Evolutionary conservation across 2,888 invertebrate genomes (phyloP).

Genomic region (Eupithecia tripunctaria): DNA sequence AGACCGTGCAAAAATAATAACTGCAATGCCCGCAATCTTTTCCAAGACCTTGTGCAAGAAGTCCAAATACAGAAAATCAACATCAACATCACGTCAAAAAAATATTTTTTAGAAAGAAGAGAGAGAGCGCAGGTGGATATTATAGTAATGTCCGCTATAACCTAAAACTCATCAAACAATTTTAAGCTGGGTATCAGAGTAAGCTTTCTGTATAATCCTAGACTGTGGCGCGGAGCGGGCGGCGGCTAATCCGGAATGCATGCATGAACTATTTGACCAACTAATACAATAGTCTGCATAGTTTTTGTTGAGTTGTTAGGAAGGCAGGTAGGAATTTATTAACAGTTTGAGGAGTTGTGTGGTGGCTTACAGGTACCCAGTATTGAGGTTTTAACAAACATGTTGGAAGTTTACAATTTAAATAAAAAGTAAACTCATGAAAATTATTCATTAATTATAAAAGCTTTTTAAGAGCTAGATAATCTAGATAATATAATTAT

Average conservation of each 20-base stretch:
- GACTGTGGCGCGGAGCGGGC: constrained; percentile 43
- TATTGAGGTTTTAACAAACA: too few relatives aligned
- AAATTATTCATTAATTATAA: too few relatives aligned
- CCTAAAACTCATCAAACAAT: not conserved
- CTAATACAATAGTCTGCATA: constrained; percentile 55
- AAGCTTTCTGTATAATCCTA: constrained; percentile 36
- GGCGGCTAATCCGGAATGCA: constrained; percentile 63
- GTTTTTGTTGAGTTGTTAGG: constrained; percentile 48
- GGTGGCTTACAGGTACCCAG: too few relatives aligned
- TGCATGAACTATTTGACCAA: constrained; percentile 64
- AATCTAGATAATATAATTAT: too few relatives aligned
- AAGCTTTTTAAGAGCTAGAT: too few relatives aligned
- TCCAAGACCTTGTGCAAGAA: not conserved
- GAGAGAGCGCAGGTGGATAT: not conserved
- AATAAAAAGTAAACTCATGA: too few relatives aligned
- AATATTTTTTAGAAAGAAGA: not conserved
- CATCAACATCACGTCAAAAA: not conserved
- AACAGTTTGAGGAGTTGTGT: constrained; percentile 2
- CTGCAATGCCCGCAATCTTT: not conserved
- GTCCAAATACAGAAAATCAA: not conserved
- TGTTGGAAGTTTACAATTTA: too few relatives aligned
- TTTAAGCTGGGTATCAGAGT: not conserved
- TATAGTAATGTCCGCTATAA: not conserved
- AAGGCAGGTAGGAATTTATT: constrained; percentile 24
- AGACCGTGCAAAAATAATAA: too few relatives aligned